These are phyloP conservation scores for Lycaena phlaeas DNA, from an alignment of 2,888 invertebrate species.

Conservation along the genomic window DNA sequence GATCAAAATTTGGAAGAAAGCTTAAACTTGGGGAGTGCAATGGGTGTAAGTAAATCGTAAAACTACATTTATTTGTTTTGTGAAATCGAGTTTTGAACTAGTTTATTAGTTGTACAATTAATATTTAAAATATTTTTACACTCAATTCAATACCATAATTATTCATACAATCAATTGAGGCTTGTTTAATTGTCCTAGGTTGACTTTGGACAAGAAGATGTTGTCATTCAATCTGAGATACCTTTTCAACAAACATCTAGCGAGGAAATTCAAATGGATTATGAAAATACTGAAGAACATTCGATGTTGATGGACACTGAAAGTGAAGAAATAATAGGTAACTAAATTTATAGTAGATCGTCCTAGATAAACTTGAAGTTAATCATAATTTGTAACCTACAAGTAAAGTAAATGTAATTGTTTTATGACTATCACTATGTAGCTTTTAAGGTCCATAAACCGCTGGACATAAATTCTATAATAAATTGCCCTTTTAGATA, in stretches of 20 bases:
- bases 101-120: not conserved
- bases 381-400: too few species aligned
- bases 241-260: conserved; percentile 33
- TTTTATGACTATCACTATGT: too few species aligned
- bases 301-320: conserved; percentile 53
- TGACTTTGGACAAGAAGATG: conserved; percentile 51
- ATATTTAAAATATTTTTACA: not conserved
- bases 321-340: conserved; percentile 61
- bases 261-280: conserved; percentile 51
- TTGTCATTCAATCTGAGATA: conserved; percentile 46
- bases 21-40: conserved; percentile 48
- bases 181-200: conserved; percentile 38
- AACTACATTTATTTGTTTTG: too few species aligned
- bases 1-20: conserved; percentile 59
- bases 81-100: too few species aligned
- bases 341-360: too few species aligned
- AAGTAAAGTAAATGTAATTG: too few species aligned
- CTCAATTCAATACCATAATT: too few species aligned
- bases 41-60: conserved; percentile 56
- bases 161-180: too few species aligned
- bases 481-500: too few species aligned
- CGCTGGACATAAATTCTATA: too few species aligned
- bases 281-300: conserved; percentile 49
- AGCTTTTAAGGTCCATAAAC: too few species aligned
- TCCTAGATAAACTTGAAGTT: too few species aligned